Evolutionary conservation across 2,888 invertebrate species (phyloP).

Genomic region (Ceratothoa steindachneri): DNA sequence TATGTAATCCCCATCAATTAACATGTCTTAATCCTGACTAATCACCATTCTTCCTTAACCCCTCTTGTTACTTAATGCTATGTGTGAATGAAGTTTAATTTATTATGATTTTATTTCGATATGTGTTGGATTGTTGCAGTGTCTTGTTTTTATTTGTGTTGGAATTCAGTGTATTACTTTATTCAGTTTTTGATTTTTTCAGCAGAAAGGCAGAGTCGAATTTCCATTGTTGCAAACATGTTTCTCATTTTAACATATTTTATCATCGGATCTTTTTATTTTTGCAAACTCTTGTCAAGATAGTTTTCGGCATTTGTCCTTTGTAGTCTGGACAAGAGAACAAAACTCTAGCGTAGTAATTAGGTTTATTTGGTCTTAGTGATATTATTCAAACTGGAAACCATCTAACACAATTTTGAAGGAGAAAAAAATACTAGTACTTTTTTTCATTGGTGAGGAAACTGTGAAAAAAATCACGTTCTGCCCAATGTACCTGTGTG

Average conservation of each 20-base stretch:
- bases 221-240: neutral
- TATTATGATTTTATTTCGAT: neutral
- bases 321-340: no score
- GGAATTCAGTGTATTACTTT: neutral
- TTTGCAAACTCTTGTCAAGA: neutral
- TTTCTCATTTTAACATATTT: neutral
- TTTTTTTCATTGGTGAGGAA: no score
- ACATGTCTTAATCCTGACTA: neutral
- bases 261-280: no score
- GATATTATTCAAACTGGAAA: no score
- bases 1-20: neutral
- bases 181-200: neutral
- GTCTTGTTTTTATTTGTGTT: neutral
- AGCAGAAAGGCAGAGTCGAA: slow-evolving; percentile 11
- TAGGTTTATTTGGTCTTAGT: no score
- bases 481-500: no score
- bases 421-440: no score
- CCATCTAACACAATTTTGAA: no score
- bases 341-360: no score
- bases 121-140: neutral
- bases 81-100: neutral
- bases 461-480: no score
- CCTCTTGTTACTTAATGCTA: neutral
- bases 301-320: no score
- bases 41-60: neutral